Evolutionary conservation across 2,113 vertebrate species (phyloP).

Genomic region (Actenoides hombroni): DNA sequence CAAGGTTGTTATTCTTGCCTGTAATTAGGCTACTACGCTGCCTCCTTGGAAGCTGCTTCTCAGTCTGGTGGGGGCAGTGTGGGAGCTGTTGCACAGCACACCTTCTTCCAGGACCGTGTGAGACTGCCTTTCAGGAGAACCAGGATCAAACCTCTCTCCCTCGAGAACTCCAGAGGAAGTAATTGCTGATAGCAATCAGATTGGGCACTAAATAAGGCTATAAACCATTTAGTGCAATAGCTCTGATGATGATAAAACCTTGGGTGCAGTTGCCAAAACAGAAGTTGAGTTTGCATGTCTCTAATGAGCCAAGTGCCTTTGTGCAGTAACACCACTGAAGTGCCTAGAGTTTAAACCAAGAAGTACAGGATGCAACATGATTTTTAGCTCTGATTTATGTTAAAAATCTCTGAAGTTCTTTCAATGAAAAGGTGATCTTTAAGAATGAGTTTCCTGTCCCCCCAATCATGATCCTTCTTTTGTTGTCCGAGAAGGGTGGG

Average conservation of each 20-base stretch:
- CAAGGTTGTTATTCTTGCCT: not conserved
- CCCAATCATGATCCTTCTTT: not conserved
- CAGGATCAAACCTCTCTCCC: not conserved
- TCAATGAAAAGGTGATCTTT: not conserved
- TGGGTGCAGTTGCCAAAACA: not conserved
- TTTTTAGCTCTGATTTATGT: not conserved
- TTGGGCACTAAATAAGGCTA: slow-evolving; percentile 21
- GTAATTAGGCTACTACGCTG: not conserved
- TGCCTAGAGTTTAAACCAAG: not conserved
- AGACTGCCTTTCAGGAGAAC: not conserved
- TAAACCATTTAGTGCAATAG: slow-evolving; percentile 19
- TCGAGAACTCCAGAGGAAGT: not conserved
- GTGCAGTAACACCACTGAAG: not conserved
- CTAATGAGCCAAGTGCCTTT: not conserved
- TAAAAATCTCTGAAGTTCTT: not conserved
- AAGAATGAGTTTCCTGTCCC: not conserved
- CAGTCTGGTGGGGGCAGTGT: not conserved
- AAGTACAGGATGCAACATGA: not conserved
- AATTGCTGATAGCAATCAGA: slow-evolving; percentile 16
- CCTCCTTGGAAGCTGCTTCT: not conserved
- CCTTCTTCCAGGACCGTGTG: not conserved
- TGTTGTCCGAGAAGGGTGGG: not conserved
- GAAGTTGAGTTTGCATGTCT: slow-evolving; percentile 3
- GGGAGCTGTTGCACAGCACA: not conserved
- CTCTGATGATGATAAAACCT: slow-evolving; percentile 14